A percentile compares a stretch with the other conserved stretches of the same genome.
phyloP scores from a whole-genome alignment of 2,797 vertebrate genomes.

The Somateria mollissima region DNA sequence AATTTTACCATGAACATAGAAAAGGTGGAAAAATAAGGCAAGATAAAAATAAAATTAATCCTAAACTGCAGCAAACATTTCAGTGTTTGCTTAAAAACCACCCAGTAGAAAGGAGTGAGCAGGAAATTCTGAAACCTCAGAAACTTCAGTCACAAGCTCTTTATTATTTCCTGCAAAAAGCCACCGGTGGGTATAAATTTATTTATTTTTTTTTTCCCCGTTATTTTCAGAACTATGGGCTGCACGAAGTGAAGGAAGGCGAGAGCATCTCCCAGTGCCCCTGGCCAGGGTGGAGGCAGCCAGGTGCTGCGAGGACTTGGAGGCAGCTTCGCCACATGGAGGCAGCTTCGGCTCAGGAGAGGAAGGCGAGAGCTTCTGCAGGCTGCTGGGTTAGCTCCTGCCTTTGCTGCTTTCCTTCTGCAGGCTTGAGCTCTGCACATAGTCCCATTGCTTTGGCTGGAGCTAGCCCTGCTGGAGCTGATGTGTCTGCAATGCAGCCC shows the following conservation, averaged over 20 bases:
- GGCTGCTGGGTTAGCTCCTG: background rate
- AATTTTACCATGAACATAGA: background rate
- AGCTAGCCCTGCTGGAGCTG: background rate
- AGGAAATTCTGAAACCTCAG: slow-evolving; percentile 10
- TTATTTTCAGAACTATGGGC: background rate
- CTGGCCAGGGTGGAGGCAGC: background rate
- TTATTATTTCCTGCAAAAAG: background rate
- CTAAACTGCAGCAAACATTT: background rate
- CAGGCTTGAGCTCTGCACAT: rapidly evolving
- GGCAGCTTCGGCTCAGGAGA: slow-evolving; percentile 30
- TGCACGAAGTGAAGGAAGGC: background rate
- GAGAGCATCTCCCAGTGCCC: background rate
- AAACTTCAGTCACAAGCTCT: background rate
- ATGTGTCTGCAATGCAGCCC: background rate
- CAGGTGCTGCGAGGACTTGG: background rate
- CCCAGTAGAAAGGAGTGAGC: background rate
- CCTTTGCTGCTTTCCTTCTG: background rate
- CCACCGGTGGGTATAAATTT: background rate
- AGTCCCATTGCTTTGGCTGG: background rate
- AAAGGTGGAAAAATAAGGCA: background rate
- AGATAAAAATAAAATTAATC: background rate
- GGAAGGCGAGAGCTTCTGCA: background rate
- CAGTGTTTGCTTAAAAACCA: background rate
- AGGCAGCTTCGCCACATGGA: slow-evolving; percentile 48
- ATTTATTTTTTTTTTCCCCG: background rate